Percentiles rank a stretch among this genome's conserved stretches.
phyloP scores from a whole-genome alignment of 2,888 invertebrate species.

The Cordilura impudica region DNA sequence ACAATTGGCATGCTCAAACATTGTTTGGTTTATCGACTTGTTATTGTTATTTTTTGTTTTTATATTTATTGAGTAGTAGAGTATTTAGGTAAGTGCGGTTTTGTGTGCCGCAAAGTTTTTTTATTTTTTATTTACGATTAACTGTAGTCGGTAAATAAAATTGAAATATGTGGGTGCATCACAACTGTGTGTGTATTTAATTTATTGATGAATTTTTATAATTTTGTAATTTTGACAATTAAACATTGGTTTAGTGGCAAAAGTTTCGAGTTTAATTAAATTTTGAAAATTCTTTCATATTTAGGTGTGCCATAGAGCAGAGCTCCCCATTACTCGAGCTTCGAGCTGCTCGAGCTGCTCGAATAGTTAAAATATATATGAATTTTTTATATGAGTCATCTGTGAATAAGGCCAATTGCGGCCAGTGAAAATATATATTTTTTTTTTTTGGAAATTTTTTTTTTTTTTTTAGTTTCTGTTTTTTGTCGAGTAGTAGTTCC shows the following conservation, averaged over 20 bases:
- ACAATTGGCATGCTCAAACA: conserved; percentile 47
- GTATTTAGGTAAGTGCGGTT: not conserved
- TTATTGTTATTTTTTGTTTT: conserved; percentile 1
- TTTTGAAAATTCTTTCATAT: too few relatives aligned
- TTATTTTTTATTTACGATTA: not conserved
- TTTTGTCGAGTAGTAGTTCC: too few relatives aligned
- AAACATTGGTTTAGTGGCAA: not conserved
- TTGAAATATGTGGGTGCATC: conserved; percentile 35
- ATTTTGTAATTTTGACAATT: conserved; percentile 9
- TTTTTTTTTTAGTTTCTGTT: too few relatives aligned
- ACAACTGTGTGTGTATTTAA: conserved; percentile 4
- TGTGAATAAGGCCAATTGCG: too few relatives aligned
- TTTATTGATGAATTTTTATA: conserved; percentile 9
- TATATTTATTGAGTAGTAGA: not conserved
- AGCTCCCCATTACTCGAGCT: too few relatives aligned
- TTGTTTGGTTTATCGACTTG: conserved; percentile 32
- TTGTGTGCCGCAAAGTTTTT: conserved; percentile 5
- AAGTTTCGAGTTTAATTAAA: too few relatives aligned
- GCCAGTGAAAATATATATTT: too few relatives aligned
- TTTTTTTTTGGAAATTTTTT: too few relatives aligned
- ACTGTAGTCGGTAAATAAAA: conserved; percentile 16
- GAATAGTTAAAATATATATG: too few relatives aligned
- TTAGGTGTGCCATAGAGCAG: too few relatives aligned
- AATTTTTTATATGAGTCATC: too few relatives aligned
- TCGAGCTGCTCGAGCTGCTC: too few relatives aligned